phyloP scores from a whole-genome alignment of 2,797 vertebrate genomes.

The Rhincodon typus region DNA sequence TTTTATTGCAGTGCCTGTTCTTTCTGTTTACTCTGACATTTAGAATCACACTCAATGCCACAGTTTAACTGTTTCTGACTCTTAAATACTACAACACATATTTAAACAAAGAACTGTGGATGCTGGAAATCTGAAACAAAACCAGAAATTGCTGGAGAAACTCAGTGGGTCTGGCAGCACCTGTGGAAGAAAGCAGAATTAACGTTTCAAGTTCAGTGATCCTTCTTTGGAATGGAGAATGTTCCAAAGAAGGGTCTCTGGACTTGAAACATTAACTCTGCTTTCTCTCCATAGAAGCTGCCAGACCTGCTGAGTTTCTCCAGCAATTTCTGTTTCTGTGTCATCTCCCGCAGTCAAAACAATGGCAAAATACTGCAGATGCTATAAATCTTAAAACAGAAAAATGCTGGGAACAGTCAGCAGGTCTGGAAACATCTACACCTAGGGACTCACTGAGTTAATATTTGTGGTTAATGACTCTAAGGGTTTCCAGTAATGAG shows the following conservation, averaged over 20 bases:
- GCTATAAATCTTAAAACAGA: background rate
- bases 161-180: background rate
- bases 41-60: background rate
- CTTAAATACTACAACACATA: background rate
- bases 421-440: background rate
- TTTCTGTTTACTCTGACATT: background rate
- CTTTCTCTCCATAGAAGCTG: too few relatives aligned
- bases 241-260: too few relatives aligned
- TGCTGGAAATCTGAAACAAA: background rate
- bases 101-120: background rate
- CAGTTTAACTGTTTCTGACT: background rate
- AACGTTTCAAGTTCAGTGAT: too few relatives aligned
- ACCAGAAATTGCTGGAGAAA: background rate
- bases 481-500: background rate
- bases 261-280: too few relatives aligned
- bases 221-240: too few relatives aligned
- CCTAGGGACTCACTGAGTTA: too few relatives aligned
- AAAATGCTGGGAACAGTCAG: background rate
- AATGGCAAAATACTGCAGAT: background rate
- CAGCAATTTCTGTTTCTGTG: too few relatives aligned
- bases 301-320: too few relatives aligned
- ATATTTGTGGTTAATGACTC: background rate
- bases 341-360: background rate
- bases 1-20: background rate
- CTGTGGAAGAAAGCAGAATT: too few relatives aligned